These are phyloP conservation scores for Gobionotothen gibberifrons DNA, from an alignment of 2,797 vertebrate genomes.

Conservation along the genomic window DNA sequence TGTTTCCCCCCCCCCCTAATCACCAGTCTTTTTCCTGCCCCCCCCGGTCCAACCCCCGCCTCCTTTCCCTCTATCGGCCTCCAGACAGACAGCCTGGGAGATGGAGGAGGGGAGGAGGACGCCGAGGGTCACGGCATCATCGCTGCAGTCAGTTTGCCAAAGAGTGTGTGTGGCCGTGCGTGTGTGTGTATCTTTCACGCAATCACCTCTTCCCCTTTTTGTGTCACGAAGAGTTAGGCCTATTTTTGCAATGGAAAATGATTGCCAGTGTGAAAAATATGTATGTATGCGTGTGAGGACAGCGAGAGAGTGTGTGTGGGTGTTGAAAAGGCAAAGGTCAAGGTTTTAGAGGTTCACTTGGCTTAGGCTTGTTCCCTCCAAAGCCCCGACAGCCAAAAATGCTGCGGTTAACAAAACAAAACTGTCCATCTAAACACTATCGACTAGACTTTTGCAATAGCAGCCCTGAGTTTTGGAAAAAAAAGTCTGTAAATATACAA, in stretches of 20 bases:
- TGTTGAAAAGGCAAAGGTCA: constrained; percentile 69
- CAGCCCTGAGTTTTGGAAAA: constrained; percentile 11
- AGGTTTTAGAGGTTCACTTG: constrained; percentile 78
- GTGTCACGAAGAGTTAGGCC: constrained; percentile 23
- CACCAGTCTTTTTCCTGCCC: constrained; percentile 77
- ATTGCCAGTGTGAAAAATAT: constrained; percentile 36
- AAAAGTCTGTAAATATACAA: constrained; percentile 46
- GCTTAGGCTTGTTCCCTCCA: constrained; percentile 62
- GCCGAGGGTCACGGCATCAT: constrained; percentile 69
- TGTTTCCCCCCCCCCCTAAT: constrained; percentile 54
- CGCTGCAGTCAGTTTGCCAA: constrained; percentile 62
- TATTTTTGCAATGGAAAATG: constrained; percentile 37
- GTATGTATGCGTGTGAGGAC: constrained; percentile 1
- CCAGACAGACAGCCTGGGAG: constrained; percentile 73
- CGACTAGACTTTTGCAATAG: constrained; percentile 61
- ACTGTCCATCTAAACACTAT: constrained; percentile 62
- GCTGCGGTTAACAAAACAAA: constrained; percentile 68
- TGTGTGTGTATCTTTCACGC: constrained; percentile 16
- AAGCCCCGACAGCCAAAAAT: constrained; percentile 69
- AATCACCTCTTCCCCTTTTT: constrained; percentile 37
- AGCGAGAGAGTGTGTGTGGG: constrained; percentile 46
- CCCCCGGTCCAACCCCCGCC: constrained; percentile 33
- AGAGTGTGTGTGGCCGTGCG: constrained; percentile 32
- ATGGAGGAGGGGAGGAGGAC: constrained; percentile 36
- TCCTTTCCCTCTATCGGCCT: constrained; percentile 54